phyloP scores from a whole-genome alignment of 30 jellyfish, hydroid and myxozoan species.

The Cassiopea xamachana region DNA sequence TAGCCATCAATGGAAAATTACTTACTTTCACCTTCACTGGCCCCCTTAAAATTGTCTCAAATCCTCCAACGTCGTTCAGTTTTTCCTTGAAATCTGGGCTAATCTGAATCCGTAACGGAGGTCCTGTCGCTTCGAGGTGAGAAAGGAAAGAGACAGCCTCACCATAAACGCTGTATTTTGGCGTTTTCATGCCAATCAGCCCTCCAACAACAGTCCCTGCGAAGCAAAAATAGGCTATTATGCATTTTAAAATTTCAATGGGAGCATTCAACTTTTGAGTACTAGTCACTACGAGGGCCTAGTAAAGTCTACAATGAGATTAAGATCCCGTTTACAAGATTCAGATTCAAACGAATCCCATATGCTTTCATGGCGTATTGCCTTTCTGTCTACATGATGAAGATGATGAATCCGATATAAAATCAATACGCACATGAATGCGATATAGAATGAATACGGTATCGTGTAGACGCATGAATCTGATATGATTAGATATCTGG shows the following conservation, averaged over 20 bases:
- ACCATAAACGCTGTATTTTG: conserved; percentile 81
- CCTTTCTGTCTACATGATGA: too few species aligned
- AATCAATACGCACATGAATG: too few species aligned
- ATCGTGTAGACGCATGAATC: too few species aligned
- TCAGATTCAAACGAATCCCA: too few species aligned
- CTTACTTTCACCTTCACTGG: conserved; percentile 75
- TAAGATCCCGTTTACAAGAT: too few species aligned
- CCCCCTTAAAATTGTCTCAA: conserved; percentile 62
- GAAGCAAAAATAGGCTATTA: not conserved
- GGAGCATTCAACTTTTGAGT: too few species aligned
- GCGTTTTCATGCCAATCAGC: conserved; percentile 80
- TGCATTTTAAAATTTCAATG: not conserved
- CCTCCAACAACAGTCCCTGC: conserved; percentile 91
- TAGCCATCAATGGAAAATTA: not conserved
- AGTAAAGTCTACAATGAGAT: too few species aligned
- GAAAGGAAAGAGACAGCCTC: conserved; percentile 61
- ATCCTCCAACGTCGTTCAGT: conserved; percentile 75
- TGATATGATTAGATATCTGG: too few species aligned
- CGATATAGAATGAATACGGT: too few species aligned
- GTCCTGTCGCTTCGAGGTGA: conserved; percentile 81
- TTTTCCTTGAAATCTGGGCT: conserved; percentile 79
- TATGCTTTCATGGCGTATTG: too few species aligned
- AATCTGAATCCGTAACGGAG: conserved; percentile 78
- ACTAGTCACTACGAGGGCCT: too few species aligned
- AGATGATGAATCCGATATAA: too few species aligned